Base-by-base conservation (phyloP, 2,113 vertebrate genomes). In the human (Homo sapiens) region DNA sequence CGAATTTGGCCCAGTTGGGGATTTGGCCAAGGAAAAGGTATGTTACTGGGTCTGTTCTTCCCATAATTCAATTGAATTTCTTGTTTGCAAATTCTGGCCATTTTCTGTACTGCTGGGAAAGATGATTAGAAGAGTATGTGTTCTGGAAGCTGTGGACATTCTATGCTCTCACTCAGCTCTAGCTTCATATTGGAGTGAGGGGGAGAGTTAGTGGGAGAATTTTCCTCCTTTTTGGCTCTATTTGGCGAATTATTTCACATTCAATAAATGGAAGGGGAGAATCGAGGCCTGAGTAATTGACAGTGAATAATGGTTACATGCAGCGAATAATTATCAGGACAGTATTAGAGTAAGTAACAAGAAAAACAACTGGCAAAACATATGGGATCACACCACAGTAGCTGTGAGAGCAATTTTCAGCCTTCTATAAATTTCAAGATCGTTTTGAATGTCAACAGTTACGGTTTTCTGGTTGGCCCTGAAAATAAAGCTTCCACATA, bases 321-420 rank as follows among this genome's bases (percentile, higher is more conserved):
- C 22, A 86, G 52, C 78, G 82, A 97, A 89, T 95, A 81, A 66
- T 91, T 94, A 91, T 94, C 78, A 93, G 52, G 66, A 82, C 40
- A 76, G 61, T 81, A 78, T 87, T 75, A 70, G 10, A 30, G 20
- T 66, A 95, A 78, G 16, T 80, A 27, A 90, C 0, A 0, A 87
- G 61, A 97, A 50, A 25, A 97, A 35, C n/a, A 94, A 59, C 59
- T 89, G 92, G 43, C 35, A 96, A 97, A 78, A 7, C 52, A 72
- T n/a, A 40, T 45, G 61, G 50, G 50, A 16, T 93, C 8, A 79
- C 64, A 82, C 40, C 43, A 6, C 0, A 88, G 38, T 1, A 78
- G 5, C 81, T 97, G 92, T 96, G 64, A 96, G 57, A 96, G 13
- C 0, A 75, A 64, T 95, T 96, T 79, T 78, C 11, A 92, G 43